phyloP scores from a whole-genome alignment of 2,888 invertebrate species.

The Tryphoninae sp. region DNA sequence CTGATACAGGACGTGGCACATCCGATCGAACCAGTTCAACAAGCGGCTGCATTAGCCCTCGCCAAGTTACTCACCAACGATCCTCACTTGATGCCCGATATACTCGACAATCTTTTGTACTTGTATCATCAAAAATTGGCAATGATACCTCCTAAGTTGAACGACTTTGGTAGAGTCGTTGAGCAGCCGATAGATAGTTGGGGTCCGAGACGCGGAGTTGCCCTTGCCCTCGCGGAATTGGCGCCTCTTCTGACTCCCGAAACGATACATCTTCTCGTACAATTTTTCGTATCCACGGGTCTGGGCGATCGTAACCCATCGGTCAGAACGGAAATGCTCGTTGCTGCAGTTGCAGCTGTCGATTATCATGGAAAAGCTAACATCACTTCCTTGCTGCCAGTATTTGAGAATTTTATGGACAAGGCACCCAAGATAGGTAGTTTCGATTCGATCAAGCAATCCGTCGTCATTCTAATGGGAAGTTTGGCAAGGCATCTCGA shows the following conservation, averaged over 20 bases:
- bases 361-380: slow-evolving; percentile 94
- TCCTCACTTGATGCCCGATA: slow-evolving; percentile 82
- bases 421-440: slow-evolving; percentile 95
- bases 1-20: slow-evolving; percentile 89
- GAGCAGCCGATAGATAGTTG: slow-evolving; percentile 94
- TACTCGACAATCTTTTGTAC: slow-evolving; percentile 86
- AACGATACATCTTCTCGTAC: slow-evolving; percentile 87
- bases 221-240: slow-evolving; percentile 90
- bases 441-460: slow-evolving; percentile 96
- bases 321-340: slow-evolving; percentile 95
- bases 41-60: slow-evolving; percentile 91
- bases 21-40: slow-evolving; percentile 91
- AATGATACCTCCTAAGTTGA: slow-evolving; percentile 92
- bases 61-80: slow-evolving; percentile 86
- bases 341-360: slow-evolving; percentile 95
- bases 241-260: slow-evolving; percentile 88
- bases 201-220: slow-evolving; percentile 94
- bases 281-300: slow-evolving; percentile 93
- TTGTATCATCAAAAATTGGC: slow-evolving; percentile 90
- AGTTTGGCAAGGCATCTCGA: slow-evolving; percentile 97
- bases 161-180: slow-evolving; percentile 95
- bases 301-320: slow-evolving; percentile 92
- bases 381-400: slow-evolving; percentile 88
- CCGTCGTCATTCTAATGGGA: slow-evolving; percentile 98
- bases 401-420: slow-evolving; percentile 96